Evolutionary conservation across 2,888 invertebrate genomes (phyloP), one percentile per base, ranked within the genome.

Genomic region (Lithosia quadra): DNA sequence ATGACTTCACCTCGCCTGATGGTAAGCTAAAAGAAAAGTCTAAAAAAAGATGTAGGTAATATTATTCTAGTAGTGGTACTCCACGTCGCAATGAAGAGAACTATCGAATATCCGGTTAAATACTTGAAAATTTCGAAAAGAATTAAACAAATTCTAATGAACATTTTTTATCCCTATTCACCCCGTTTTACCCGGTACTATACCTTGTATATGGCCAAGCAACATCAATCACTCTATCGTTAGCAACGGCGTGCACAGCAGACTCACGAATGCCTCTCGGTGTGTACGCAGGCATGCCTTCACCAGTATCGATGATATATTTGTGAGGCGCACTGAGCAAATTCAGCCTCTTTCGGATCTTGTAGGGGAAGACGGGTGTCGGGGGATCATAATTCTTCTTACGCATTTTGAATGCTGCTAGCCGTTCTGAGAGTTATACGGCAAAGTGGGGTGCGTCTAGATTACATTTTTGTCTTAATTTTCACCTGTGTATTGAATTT

Each of bases 131-230:
- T n/a, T n/a, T n/a, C n/a, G n/a, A n/a, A n/a, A n/a, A n/a, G n/a
- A n/a, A n/a, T n/a, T n/a, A n/a, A n/a, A n/a, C n/a, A n/a, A n/a
- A n/a, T n/a, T n/a, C n/a, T n/a, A n/a, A n/a, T n/a, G n/a, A n/a
- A n/a, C n/a, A n/a, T n/a, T n/a, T n/a, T n/a, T n/a, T n/a, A n/a
- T n/a, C n/a, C n/a, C n/a, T n/a, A n/a, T n/a, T n/a, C n/a, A n/a
- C n/a, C n/a, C n/a, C n/a, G n/a, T n/a, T n/a, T n/a, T n/a, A n/a
- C n/a, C n/a, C n/a, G n/a, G n/a, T n/a, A 3, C 18, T 15, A 4
- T 79, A 94, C 94, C 93, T 86, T 65, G 90, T 67, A 70, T 88
- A 92, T 7, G 94, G 94, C 89, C 88, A 92, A 2, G 93, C 84
- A 1, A 85, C 91, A 43, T 94, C 94, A 28, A 84, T 83, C 0